These are phyloP conservation scores for Proales similis DNA, from an alignment of 1,140 invertebrate genomes.

Conservation along the genomic window DNA sequence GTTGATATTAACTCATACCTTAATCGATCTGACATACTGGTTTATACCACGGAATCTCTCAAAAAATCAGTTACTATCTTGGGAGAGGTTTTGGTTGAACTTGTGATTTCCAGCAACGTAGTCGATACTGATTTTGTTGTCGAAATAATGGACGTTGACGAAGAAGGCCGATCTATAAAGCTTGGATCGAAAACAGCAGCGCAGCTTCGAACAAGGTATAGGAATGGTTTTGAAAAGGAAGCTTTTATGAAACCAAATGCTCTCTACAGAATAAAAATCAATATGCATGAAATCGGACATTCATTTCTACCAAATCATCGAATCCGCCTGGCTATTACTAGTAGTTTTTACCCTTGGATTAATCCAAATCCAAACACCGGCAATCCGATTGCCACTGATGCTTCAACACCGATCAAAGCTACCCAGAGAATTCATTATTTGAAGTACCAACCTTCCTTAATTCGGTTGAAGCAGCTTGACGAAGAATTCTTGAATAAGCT, in stretches of 20 bases:
- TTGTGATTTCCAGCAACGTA: background rate
- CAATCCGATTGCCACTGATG: background rate
- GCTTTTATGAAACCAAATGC: constrained; percentile 12
- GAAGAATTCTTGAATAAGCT: no score
- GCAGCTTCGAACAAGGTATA: constrained; percentile 7
- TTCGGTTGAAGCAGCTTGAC: no score
- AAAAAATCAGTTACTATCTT: constrained; percentile 7
- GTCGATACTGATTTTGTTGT: constrained; percentile 19
- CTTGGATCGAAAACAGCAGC: background rate
- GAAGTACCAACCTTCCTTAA: no score
- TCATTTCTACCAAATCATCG: constrained; percentile 2
- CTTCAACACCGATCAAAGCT: background rate
- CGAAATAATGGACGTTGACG: constrained; percentile 1
- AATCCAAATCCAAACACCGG: constrained; percentile 31
- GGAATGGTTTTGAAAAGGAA: constrained; percentile 26
- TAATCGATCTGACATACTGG: constrained; percentile 5
- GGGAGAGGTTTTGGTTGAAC: constrained; percentile 3
- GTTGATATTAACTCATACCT: constrained; percentile 14
- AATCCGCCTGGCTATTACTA: constrained; percentile 12
- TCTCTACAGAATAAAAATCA: constrained; percentile 7
- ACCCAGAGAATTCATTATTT: constrained; percentile 29
- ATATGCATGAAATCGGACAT: constrained; percentile 26
- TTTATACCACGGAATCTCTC: background rate
- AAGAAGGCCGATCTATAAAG: constrained; percentile 16
- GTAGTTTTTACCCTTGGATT: constrained; percentile 28